Base-by-base conservation (phyloP, 2,797 vertebrate genomes). In the Falco novaeseelandiae region DNA sequence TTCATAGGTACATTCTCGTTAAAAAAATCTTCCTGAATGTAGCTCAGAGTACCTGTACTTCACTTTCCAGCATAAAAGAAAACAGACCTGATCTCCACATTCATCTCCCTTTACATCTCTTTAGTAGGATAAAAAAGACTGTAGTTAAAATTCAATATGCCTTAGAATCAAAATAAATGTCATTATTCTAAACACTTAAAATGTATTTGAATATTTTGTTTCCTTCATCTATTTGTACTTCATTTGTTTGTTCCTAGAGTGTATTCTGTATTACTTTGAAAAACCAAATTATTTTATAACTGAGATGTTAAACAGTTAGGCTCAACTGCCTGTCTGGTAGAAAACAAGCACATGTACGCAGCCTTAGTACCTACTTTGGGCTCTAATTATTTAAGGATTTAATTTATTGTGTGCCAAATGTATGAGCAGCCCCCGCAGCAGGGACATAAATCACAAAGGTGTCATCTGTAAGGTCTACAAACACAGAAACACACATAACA, bases 401-500 rank as follows among this genome's bases (percentile, higher is more conserved):
- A 66, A 90, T 7, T 34, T 78, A 27, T 58, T 51, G 17, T 1
- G 2, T 52, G 57, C 17, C 42, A 94, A 10, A 55, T 40, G 17
- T 46, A 69, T 4, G 8, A 48, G n/a, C 46, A 81, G 40, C 4
- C 11, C 9, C 27, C 61, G 44, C n/a, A 69, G 44, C 52, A 79
- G 36, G 6, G 66, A 40, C 18, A 4, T 20, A 58, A 74, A 82
- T 46, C 62, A 52, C 69, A 82, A 85, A 9, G 13, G 9, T 40
- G 6, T 34, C 11, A 40, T 61, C 46, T 51, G 15, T 51, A 84
- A 57, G 36, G 55, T 7, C 27, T 44, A 46, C 15, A 19, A 44
- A 87, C 44, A 55, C 34, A 92, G 32, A 78, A 74, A 40, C 7
- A 27, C 29, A 6, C 0, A 0, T 6, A n/a, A 0, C 6, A n/a